These are phyloP conservation scores for Ammodramus savannarum DNA, from an alignment of 2,113 vertebrate species.

Conservation along the genomic window DNA sequence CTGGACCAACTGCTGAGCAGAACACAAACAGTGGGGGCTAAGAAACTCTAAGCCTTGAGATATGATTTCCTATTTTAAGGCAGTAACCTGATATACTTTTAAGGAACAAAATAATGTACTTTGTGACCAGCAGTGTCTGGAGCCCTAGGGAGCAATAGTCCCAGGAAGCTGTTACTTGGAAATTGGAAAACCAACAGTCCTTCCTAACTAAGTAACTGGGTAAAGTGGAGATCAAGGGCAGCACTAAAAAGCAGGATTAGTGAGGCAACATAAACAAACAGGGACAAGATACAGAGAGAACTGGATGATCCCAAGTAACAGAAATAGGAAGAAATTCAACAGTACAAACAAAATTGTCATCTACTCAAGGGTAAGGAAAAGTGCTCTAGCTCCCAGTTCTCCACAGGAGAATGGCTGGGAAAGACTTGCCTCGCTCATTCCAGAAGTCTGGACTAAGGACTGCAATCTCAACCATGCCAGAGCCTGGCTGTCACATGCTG, in stretches of 20 bases:
- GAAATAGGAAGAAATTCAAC: background rate
- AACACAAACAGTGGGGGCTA: background rate
- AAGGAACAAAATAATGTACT: background rate
- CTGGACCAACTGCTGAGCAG: background rate
- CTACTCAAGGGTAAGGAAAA: background rate
- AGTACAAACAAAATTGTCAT: background rate
- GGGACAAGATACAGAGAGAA: background rate
- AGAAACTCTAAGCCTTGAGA: background rate
- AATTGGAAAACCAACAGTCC: background rate
- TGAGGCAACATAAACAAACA: background rate
- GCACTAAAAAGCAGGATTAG: background rate
- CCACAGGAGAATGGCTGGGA: background rate
- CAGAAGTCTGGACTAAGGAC: background rate
- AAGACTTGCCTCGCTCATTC: rapidly evolving
- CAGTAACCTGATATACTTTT: background rate
- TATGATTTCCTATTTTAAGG: background rate
- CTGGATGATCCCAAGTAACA: background rate
- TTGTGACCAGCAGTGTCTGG: background rate
- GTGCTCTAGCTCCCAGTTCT: background rate
- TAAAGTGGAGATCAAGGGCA: background rate
- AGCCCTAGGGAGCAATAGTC: background rate
- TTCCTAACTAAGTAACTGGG: background rate
- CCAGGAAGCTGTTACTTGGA: background rate
- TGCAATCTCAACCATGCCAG: rapidly evolving
- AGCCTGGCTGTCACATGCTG: background rate